Base-by-base conservation (phyloP, 2,113 vertebrate species). In the Myxocyprinus asiaticus region DNA sequence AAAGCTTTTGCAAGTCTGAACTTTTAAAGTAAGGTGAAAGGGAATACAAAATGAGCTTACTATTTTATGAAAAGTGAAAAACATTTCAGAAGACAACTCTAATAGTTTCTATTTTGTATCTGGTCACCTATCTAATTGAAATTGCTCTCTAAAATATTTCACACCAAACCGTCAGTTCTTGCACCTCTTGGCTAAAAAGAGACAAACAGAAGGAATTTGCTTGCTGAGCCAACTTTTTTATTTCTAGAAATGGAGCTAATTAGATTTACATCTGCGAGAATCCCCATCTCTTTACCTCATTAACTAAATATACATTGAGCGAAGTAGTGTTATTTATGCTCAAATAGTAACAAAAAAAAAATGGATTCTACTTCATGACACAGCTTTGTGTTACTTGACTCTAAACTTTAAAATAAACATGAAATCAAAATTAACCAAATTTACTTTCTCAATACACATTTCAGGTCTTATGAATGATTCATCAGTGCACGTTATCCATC, bases 171-270 rank as follows among this genome's bases (percentile, higher is more conserved):
- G 63, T 67, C 47, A 72, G 74, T 53, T 83, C 45, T 85, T 67
- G 53, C 83, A 78, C 14, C 51, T 83, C 33, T 10, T 5, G 48
- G 76, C 82, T 84, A 84, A 87, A 63, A 76, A 17, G 75, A 82
- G 15, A 59, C 70, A 77, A 82, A 67, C 64, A 51, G 33, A 68
- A 50, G 59, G 5, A 44, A 58, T 61, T 64, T 33, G 69, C 83
- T 83, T 77, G 67, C 68, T 62, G 5, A n/a, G 50, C 50, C 64
- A 9, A 81, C 70, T 67, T 71, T 5, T 81, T 64, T 80, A 70
- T 22, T 76, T 80, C 56, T 76, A 44, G 45, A 61, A 33, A 33
- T 33, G 22, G 22, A 33, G 22, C 22, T 33, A 33, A 33, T 33
- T 33, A 33, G 22, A 33, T 33, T 33, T 33, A 33, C 22, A 3